A percentile compares a stretch with the other conserved stretches of the same genome.
Evolutionary conservation across 2,888 invertebrate genomes (phyloP).

Genomic region (Macaria liturata): DNA sequence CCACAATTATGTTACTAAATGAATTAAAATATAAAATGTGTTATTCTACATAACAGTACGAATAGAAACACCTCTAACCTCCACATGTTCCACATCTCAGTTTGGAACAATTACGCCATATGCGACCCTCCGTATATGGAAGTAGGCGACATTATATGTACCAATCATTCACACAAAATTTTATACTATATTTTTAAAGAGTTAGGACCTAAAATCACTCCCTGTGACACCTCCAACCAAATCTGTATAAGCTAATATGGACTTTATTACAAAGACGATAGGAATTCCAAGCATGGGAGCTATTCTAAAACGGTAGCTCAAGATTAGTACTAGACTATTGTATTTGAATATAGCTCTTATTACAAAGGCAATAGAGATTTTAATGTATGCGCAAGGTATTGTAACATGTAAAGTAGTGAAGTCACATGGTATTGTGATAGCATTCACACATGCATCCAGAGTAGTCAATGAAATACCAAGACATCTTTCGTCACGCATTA

Average conservation of each 20-base stretch:
- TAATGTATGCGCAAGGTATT: background rate
- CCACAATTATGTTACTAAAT: too few relatives aligned
- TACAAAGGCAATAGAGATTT: conserved; percentile 1
- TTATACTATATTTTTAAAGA: conserved; percentile 24
- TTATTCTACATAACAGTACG: too few relatives aligned
- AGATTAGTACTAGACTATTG: background rate
- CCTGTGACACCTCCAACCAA: conserved; percentile 10
- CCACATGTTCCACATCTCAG: conserved; percentile 30
- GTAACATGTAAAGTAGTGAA: conserved; percentile 7
- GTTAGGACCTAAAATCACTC: conserved; percentile 14
- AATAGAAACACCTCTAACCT: too few relatives aligned
- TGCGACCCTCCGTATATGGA: conserved; percentile 39
- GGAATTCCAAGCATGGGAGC: background rate
- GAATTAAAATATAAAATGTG: too few relatives aligned
- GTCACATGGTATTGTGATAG: conserved; percentile 20
- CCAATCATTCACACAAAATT: conserved; percentile 20
- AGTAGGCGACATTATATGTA: conserved; percentile 37
- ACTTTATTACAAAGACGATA: conserved; percentile 6
- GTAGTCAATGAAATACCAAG: conserved; percentile 21
- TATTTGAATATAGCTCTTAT: conserved; percentile 12
- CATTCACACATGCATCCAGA: conserved; percentile 24
- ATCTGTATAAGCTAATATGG: conserved; percentile 7
- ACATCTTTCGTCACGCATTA: too few relatives aligned
- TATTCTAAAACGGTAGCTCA: conserved; percentile 1
- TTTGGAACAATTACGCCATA: conserved; percentile 48